Conservation (phyloP, 1,140 invertebrate species). For the Cecropterus lyciades region DNA sequence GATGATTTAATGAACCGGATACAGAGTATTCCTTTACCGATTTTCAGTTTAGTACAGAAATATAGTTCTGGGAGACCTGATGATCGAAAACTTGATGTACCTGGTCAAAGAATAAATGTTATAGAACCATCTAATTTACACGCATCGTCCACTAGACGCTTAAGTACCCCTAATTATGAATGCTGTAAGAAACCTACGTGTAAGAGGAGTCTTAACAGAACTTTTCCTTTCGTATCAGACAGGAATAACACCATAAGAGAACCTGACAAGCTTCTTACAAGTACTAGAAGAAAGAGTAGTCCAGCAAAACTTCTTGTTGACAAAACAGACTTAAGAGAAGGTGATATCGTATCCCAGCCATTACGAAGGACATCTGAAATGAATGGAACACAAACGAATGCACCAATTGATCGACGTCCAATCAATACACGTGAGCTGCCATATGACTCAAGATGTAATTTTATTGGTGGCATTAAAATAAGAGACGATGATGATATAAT, state of each 20-base stretch:
- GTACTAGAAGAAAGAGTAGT: slow-evolving; percentile 15
- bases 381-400: neutral
- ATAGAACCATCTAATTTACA: slow-evolving; percentile 11
- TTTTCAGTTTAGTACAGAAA: slow-evolving; percentile 10
- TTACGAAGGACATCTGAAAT: neutral
- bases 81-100: neutral
- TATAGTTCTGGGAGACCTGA: neutral
- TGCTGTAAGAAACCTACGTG: slow-evolving; percentile 20
- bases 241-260: slow-evolving; percentile 1
- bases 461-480: slow-evolving; percentile 14
- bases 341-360: neutral
- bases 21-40: slow-evolving; percentile 45
- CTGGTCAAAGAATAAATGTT: neutral
- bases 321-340: no score
- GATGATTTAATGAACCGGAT: slow-evolving; percentile 51
- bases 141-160: slow-evolving; percentile 13
- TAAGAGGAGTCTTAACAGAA: slow-evolving; percentile 1
- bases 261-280: neutral
- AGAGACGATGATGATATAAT: slow-evolving; percentile 7
- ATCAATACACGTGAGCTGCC: neutral
- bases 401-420: neutral
- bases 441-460: neutral
- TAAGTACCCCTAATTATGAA: slow-evolving; percentile 2
- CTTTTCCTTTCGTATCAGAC: neutral
- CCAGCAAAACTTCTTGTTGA: neutral